Conservation (phyloP, 2,888 invertebrate species). For the Vesta saturnalis region DNA sequence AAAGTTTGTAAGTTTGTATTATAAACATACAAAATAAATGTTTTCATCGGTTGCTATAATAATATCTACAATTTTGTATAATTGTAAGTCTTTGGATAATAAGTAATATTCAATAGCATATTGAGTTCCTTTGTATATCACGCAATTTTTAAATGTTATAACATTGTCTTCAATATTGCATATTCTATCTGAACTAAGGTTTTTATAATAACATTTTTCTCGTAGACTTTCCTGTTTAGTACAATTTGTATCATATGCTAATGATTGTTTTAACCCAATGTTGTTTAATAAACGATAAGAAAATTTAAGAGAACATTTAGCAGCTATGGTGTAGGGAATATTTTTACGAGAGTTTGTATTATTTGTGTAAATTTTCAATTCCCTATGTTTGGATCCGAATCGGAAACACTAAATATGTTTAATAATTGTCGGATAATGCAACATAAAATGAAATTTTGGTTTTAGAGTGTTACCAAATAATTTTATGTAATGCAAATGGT, state of each 20-base stretch:
- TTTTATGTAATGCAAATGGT: not conserved
- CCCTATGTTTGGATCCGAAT: too few relatives aligned
- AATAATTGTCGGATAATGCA: not conserved
- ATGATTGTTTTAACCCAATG: not conserved
- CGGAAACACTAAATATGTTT: too few relatives aligned
- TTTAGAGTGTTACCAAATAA: slow-evolving; percentile 3
- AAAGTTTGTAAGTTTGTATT: not conserved
- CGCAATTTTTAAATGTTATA: not conserved
- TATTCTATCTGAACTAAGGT: not conserved
- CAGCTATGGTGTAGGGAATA: not conserved
- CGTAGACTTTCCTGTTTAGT: too few relatives aligned
- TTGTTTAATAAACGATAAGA: not conserved
- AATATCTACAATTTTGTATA: not conserved
- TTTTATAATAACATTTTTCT: not conserved
- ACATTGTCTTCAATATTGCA: not conserved
- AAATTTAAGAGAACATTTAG: not conserved
- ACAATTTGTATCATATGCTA: too few relatives aligned
- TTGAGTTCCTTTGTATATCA: slow-evolving; percentile 4
- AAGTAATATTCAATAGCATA: not conserved
- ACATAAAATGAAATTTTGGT: slow-evolving; percentile 9
- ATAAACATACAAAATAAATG: not conserved
- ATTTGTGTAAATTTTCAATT: too few relatives aligned
- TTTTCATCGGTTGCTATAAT: not conserved
- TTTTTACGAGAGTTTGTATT: too few relatives aligned
- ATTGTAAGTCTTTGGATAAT: not conserved